Evolutionary conservation across 2,888 invertebrate genomes (phyloP).

Genomic region (Yponomeuta cagnagella): DNA sequence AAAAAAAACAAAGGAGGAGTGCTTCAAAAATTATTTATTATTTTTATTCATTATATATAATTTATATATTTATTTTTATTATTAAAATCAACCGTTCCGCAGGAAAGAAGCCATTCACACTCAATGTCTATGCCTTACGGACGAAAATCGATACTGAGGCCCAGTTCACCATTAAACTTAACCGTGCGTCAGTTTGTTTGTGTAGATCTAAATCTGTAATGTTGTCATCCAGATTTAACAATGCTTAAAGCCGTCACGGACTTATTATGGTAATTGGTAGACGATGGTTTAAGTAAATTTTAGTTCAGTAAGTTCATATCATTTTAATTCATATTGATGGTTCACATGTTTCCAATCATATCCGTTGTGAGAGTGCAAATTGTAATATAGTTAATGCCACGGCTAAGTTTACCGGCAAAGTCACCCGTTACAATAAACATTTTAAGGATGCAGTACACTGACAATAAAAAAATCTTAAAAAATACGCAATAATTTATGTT

Average conservation of each 20-base stretch:
- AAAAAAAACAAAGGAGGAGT: constrained; percentile 54
- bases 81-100: constrained; percentile 68
- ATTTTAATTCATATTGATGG: no score
- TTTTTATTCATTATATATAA: constrained; percentile 73
- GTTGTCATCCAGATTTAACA: no score
- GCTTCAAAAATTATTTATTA: constrained; percentile 75
- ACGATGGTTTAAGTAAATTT: no score
- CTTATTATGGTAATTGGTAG: no score
- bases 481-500: constrained; percentile 8
- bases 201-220: no score
- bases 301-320: no score
- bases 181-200: background rate
- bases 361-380: no score
- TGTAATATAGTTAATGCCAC: background rate
- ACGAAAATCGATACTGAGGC: constrained; percentile 20
- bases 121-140: constrained; percentile 27
- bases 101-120: constrained; percentile 49
- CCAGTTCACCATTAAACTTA: background rate
- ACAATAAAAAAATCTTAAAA: background rate
- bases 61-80: constrained; percentile 73
- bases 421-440: background rate
- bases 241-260: no score
- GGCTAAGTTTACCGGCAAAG: background rate
- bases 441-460: background rate
- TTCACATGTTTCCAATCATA: no score